Conservation (phyloP, 2,888 invertebrate genomes). For the Copidosoma aretas region DNA sequence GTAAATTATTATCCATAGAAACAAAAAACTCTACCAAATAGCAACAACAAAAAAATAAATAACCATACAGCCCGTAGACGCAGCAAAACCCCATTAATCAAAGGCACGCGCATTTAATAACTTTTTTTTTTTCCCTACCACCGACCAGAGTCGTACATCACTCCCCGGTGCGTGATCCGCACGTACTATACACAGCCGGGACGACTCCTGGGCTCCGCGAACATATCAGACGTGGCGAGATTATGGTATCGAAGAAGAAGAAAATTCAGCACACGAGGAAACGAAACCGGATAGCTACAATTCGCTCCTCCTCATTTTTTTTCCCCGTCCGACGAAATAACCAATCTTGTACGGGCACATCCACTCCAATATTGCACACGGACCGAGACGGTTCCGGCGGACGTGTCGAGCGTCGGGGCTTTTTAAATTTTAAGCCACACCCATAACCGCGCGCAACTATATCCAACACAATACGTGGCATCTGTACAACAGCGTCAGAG, state of each 20-base stretch:
- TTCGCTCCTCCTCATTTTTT: background rate
- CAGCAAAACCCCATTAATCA: conserved; percentile 58
- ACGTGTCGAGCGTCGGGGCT: background rate
- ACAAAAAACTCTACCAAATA: too few relatives aligned
- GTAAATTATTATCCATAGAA: too few relatives aligned
- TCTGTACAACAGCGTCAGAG: too few relatives aligned
- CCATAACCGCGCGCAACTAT: too few relatives aligned
- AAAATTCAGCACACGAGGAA: conserved; percentile 46
- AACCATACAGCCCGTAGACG: background rate
- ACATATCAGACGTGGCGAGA: conserved; percentile 54
- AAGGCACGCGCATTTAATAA: conserved; percentile 59
- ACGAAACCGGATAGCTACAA: conserved; percentile 32
- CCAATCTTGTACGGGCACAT: too few relatives aligned
- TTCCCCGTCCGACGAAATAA: background rate
- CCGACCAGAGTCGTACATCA: conserved; percentile 57
- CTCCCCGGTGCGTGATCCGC: conserved; percentile 54
- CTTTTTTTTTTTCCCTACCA: conserved; percentile 47
- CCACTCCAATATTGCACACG: too few relatives aligned
- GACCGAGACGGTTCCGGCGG: background rate
- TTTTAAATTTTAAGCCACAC: background rate
- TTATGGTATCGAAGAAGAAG: conserved; percentile 49
- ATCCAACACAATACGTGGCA: too few relatives aligned
- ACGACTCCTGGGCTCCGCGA: background rate
- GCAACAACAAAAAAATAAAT: conserved; percentile 1
- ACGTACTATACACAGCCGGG: conserved; percentile 12